Conservation (phyloP, 92 coral and sea anemone species). For the Epizoanthus rinbou region DNA sequence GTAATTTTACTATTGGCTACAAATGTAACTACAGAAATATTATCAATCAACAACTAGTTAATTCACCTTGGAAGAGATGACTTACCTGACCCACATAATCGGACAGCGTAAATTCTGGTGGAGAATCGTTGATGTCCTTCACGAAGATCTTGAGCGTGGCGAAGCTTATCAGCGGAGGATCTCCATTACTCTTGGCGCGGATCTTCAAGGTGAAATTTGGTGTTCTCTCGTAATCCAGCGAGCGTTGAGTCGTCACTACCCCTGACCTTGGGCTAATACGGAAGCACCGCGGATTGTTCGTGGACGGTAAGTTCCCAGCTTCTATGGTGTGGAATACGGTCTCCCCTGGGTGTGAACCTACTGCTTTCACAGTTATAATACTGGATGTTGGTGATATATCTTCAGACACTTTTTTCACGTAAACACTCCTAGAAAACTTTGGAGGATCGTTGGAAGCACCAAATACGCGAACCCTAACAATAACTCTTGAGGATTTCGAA, state of each 20-base stretch:
- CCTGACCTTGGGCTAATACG: conserved; percentile 64
- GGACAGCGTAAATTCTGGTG: conserved; percentile 83
- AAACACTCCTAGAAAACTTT: conserved; percentile 65
- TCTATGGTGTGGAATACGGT: conserved; percentile 72
- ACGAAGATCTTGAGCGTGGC: conserved; percentile 76
- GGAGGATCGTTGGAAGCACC: conserved; percentile 83
- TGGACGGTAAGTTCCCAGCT: conserved; percentile 67
- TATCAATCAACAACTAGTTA: no score
- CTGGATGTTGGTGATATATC: conserved; percentile 43
- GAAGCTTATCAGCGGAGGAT: conserved; percentile 73
- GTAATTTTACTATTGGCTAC: no score
- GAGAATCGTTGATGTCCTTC: conserved; percentile 92
- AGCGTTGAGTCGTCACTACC: conserved; percentile 44
- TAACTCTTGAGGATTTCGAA: conserved; percentile 49
- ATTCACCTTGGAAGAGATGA: no score
- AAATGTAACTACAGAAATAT: no score
- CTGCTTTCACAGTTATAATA: conserved; percentile 59
- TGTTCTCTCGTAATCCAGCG: conserved; percentile 86
- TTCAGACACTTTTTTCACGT: conserved; percentile 72
- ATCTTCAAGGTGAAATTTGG: conserved; percentile 81
- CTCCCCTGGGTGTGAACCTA: conserved; percentile 45
- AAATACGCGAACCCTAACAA: conserved; percentile 67
- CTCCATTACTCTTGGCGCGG: conserved; percentile 70
- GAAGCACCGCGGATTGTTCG: conserved; percentile 71
- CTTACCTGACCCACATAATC: conserved; percentile 85